Percentiles rank a stretch among this genome's conserved stretches.
These are phyloP conservation scores for Willisornis vidua DNA, from an alignment of 2,113 vertebrate species.

Conservation along the genomic window DNA sequence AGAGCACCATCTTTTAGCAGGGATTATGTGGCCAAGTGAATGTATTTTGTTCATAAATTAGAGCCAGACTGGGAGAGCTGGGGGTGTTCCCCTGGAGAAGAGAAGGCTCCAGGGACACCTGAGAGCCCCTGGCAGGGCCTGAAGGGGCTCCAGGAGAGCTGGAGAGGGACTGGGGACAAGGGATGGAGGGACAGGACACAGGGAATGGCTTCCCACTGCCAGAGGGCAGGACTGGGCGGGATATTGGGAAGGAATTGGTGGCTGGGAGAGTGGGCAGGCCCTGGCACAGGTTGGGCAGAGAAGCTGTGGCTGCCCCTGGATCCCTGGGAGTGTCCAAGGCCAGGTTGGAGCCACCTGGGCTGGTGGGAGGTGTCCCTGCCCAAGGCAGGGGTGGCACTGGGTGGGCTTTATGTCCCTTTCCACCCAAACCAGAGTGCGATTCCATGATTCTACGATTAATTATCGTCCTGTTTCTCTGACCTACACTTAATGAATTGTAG, in stretches of 20 bases:
- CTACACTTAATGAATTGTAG: rapidly evolving
- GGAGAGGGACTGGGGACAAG: background rate
- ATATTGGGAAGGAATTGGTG: background rate
- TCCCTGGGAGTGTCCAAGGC: rapidly evolving
- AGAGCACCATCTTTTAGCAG: background rate
- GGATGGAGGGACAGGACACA: background rate
- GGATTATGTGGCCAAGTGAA: background rate
- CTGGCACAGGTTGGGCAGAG: background rate
- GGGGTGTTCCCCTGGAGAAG: rapidly evolving
- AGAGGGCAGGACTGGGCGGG: background rate
- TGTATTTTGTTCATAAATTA: background rate
- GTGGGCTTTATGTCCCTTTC: background rate
- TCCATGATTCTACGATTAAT: background rate
- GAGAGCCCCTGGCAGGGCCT: background rate
- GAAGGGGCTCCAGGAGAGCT: background rate
- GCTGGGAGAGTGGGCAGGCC: background rate
- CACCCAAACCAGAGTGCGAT: background rate
- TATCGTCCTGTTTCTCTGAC: background rate
- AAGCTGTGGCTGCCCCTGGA: background rate
- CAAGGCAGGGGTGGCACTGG: background rate
- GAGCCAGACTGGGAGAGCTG: background rate
- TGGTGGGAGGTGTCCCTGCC: background rate
- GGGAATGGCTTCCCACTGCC: background rate
- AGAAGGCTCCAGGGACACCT: background rate
- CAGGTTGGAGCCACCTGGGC: background rate